phyloP scores from a whole-genome alignment of 1,140 invertebrate genomes.

The Rhyacophila brunnea region DNA sequence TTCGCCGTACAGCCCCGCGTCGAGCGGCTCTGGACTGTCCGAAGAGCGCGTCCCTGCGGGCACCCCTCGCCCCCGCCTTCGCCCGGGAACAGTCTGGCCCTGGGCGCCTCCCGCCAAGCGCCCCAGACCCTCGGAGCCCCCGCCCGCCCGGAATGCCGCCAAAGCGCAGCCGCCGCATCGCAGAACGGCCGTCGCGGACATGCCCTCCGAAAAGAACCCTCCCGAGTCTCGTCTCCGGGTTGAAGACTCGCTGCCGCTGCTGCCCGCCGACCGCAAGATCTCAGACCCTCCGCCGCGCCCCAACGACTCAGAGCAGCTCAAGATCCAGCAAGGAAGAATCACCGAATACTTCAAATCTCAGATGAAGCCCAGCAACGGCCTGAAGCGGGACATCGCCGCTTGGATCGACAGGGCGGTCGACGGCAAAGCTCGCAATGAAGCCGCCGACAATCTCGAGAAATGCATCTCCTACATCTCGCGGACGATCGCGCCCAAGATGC shows the following conservation, averaged over 20 bases:
- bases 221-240: background rate
- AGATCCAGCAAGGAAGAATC: constrained; percentile 62
- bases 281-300: constrained; percentile 25
- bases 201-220: constrained; percentile 16
- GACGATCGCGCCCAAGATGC: constrained; percentile 49
- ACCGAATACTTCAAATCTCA: constrained; percentile 81
- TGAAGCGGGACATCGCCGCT: constrained; percentile 46
- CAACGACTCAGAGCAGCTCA: constrained; percentile 34
- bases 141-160: constrained; percentile 5
- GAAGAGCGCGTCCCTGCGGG: constrained; percentile 45
- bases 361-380: constrained; percentile 64
- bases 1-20: constrained; percentile 71
- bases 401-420: constrained; percentile 36
- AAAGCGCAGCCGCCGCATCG: background rate
- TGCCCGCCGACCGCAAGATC: constrained; percentile 22
- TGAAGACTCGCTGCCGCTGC: constrained; percentile 36
- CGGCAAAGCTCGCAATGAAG: constrained; percentile 40
- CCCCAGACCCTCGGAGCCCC: constrained; percentile 1
- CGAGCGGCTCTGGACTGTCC: constrained; percentile 44
- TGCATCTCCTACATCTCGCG: constrained; percentile 53
- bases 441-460: constrained; percentile 49
- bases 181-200: background rate
- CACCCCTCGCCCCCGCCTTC: constrained; percentile 21
- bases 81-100: constrained; percentile 25
- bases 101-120: background rate